Evolutionary conservation across 2,797 vertebrate species (phyloP), one percentile per base, ranked within the genome.

Genomic region (Eulemur albifrons): DNA sequence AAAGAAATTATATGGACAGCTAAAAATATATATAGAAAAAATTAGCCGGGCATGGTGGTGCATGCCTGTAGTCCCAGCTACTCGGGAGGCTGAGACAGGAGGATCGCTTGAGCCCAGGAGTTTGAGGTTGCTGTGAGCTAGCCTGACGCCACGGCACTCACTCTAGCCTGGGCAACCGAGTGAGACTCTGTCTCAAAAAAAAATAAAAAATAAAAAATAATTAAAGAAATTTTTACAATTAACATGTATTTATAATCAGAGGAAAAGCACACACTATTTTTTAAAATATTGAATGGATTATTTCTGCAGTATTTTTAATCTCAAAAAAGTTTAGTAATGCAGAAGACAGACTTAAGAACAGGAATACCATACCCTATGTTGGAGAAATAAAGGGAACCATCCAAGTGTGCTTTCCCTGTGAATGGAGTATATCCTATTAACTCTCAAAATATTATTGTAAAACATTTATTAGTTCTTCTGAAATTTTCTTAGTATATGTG

Each of bases 141-240:
- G n/a, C n/a, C n/a, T n/a, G n/a, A n/a, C n/a, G n/a, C n/a, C n/a
- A n/a, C n/a, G n/a, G n/a, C n/a, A n/a, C n/a, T n/a, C n/a, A n/a
- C n/a, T n/a, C n/a, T n/a, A n/a, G n/a, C n/a, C n/a, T n/a, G n/a
- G n/a, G n/a, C n/a, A n/a, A n/a, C n/a, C n/a, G 30, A n/a, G 15
- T 0, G 7, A 65, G 32, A 65, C 27, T 9, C 57, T 25, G 1
- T 25, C 57, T 59, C 57, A 59, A 59, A 59, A 59, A 59, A 93
- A 69, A 84, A 18, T 20, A 95, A 65, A 59, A 93, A 69, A 84
- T n/a, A n/a, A 59, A 93, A 69, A 84, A 18, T 20, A 95, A 65
- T 0, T 48, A 2, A 85, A 40, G 11, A 80, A 40, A 21, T 76
- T 70, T 88, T 88, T 45, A 75, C 23, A 54, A 86, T 61, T 73